Evolutionary conservation across 2,113 vertebrate genomes (phyloP), one percentile per base, ranked within the genome.

Genomic region (Serilophus lunatus): DNA sequence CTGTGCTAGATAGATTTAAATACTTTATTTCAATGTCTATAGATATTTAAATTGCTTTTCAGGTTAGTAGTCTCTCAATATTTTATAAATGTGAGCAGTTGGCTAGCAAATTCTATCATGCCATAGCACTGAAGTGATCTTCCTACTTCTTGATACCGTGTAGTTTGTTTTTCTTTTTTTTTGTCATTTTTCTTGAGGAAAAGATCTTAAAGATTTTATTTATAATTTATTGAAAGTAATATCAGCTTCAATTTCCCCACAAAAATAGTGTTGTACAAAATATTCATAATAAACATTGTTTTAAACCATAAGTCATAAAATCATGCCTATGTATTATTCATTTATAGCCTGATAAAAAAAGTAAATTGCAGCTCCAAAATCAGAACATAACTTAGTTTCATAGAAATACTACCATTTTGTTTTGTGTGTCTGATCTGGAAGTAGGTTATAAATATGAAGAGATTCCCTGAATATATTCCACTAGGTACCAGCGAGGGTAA

Each of bases 41-140:
- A 86, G 17, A 3, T 76, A 86, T 96, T 74, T 79, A 5, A 70
- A 89, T 96, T 93, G 23, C 50, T 78, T 97, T 97, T 96, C 87
- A 96, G 75, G 56, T 96, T 95, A 96, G 65, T 61, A 87, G 63
- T 60, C 82, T 81, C 49, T 97, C 85, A 96, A 77, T 95, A 97
- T 95, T 97, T 97, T 47, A 96, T 95, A 95, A 95, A 91, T 94
- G 13, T 20, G 76, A 68, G 13, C n/a, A 93, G n/a, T 91, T 95
- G 88, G 44, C 92, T 97, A 95, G 91, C 24, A 64, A 91, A 90
- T 87, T 79, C 47, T n/a, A 68, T 90, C 35, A 69, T 66, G 20
- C 20, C 25, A 36, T 40, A 71, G 4, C 50, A 95, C 57, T 90
- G 61, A 96, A 60, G 10, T 69, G 49, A 86, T 94, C 63, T 90